Conservation (phyloP, 2,888 invertebrate genomes). For the Netelia virgata region DNA sequence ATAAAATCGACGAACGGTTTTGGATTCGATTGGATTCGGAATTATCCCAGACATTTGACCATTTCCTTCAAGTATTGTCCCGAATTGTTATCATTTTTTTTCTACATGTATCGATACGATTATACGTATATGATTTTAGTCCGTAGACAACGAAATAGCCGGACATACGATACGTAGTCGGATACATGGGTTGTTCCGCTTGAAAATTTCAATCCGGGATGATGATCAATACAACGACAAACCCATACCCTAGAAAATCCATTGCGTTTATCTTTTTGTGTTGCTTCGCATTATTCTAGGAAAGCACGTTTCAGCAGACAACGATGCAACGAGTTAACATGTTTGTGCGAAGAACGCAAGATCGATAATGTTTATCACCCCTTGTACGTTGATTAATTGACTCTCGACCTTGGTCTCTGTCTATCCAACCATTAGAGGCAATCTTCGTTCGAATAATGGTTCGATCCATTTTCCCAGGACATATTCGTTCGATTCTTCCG, state of each 20-base stretch:
- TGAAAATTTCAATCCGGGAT: conserved; percentile 48
- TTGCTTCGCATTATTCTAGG: conserved; percentile 23
- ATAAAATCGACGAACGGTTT: no score
- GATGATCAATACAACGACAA: conserved; percentile 56
- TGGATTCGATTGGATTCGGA: no score
- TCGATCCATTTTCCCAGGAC: not conserved
- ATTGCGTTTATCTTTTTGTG: conserved; percentile 11
- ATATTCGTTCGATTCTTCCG: not conserved
- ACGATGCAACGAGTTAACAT: conserved; percentile 12
- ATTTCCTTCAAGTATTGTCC: no score
- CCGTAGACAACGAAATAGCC: conserved; percentile 10
- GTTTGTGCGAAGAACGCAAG: not conserved
- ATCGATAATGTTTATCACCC: conserved; percentile 37
- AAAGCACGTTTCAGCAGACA: not conserved
- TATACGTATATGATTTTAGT: not conserved
- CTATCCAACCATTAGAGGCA: not conserved
- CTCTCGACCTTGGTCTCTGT: not conserved
- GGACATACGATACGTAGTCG: not conserved
- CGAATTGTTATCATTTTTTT: no score
- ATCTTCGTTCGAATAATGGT: conserved; percentile 1
- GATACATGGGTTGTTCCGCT: conserved; percentile 53
- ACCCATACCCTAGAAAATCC: conserved; percentile 24
- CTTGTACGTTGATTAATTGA: conserved; percentile 17
- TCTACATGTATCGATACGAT: not conserved
- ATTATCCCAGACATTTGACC: no score